A percentile compares a stretch with the other conserved stretches of the same genome.
These are phyloP conservation scores for Urocyon cinereoargenteus DNA, from an alignment of 2,797 vertebrate genomes.

Conservation along the genomic window DNA sequence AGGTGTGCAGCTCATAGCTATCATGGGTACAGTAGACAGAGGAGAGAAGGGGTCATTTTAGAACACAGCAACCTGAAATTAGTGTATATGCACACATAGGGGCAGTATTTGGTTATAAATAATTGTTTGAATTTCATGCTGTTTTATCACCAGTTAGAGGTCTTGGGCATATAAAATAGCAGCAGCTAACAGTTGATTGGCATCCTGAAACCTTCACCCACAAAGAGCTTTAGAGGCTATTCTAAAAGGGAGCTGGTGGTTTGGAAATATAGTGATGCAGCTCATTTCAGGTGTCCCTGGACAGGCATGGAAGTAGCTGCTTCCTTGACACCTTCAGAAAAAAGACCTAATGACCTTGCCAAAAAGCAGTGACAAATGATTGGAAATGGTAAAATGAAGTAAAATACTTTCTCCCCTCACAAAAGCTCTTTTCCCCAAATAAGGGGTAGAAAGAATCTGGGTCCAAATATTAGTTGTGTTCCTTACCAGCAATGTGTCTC, in stretches of 20 bases:
- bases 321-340: background rate
- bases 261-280: background rate
- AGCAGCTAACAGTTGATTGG: background rate
- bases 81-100: too few relatives aligned
- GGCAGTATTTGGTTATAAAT: background rate
- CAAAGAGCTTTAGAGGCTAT: background rate
- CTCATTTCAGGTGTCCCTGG: background rate
- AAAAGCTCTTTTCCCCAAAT: background rate
- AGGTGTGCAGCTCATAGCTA: constrained; percentile 86
- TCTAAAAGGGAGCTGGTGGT: background rate
- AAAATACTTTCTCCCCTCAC: background rate
- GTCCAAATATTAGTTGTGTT: background rate
- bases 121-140: background rate
- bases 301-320: background rate
- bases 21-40: background rate
- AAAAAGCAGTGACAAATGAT: background rate
- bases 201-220: background rate
- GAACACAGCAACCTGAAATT: background rate
- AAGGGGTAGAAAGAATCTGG: background rate
- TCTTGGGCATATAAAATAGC: background rate
- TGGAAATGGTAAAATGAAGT: background rate
- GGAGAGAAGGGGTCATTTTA: background rate
- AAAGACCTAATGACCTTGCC: background rate
- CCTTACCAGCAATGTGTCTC: background rate
- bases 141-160: background rate